Conservation (phyloP, 2,797 vertebrate species). For the Urophycis tenuis region DNA sequence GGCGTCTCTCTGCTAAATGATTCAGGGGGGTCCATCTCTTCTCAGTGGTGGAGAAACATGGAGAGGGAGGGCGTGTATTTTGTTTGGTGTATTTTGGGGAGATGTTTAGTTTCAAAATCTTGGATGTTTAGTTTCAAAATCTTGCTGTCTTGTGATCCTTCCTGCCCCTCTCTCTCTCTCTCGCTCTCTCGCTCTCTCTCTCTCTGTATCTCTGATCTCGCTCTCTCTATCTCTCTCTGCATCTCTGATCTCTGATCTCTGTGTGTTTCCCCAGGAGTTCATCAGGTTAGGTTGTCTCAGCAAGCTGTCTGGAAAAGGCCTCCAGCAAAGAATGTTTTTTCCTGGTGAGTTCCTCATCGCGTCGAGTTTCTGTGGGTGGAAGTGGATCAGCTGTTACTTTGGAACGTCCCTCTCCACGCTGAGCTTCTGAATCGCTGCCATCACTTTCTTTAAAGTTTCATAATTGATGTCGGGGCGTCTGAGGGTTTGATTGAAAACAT, state of each 20-base stretch:
- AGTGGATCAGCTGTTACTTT: background rate
- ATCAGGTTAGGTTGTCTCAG: constrained; percentile 95
- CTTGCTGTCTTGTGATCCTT: no score
- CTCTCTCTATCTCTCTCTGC: no score
- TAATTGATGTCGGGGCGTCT: background rate
- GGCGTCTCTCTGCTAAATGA: background rate
- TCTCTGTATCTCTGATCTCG: background rate
- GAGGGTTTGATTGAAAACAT: background rate
- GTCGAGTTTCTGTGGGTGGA: background rate
- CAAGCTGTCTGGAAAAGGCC: constrained; percentile 96
- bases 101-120: no score
- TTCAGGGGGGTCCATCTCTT: background rate
- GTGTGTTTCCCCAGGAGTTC: constrained; percentile 79
- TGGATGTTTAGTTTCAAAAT: no score
- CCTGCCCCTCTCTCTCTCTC: no score
- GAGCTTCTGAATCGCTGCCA: background rate
- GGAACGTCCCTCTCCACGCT: background rate
- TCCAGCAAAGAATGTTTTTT: constrained; percentile 99
- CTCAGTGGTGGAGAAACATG: no score
- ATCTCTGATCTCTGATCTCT: background rate
- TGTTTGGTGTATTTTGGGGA: no score
- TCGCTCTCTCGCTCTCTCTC: background rate
- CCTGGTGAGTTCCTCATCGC: constrained; percentile 73
- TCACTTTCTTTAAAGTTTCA: background rate
- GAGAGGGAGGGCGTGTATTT: no score